Evolutionary conservation across 2,888 invertebrate species (phyloP), one percentile per base, ranked within the genome.

Genomic region (Harmothoe impar): DNA sequence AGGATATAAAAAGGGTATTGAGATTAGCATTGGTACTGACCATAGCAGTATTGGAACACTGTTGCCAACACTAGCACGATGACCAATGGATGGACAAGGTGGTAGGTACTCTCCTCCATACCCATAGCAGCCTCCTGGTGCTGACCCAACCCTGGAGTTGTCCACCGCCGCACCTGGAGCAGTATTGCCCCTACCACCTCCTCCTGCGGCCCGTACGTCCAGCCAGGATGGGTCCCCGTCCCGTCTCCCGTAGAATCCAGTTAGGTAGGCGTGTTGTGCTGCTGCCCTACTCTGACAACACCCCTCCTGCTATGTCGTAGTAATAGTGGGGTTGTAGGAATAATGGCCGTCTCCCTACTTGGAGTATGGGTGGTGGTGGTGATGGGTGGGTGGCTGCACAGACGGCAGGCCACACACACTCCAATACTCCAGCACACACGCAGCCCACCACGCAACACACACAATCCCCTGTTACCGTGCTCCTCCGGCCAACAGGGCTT

Each of bases 61-160:
- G 86, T 31, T 7, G 86, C 52, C 23, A 29, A 23, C 3, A 86
- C 86, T 25, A 86, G 54, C 86, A 86, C 86, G 33, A 86, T 52
- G 56, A 86, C 86, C 86, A 86, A 7, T 86, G 86, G 86, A 23
- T 86, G 86, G 86, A 86, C 86, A 86, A 86, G 86, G 86, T 86
- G 86, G 86, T 86, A 86, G 86, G 86, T 86, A 86, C 86, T 86
- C 86, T 29, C 86, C 54, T 86, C 86, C 86, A 86, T 54, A 86
- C 86, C 86, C 86, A 86, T 86, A 86, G 52, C 86, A 86, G 33
- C 54, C 86, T 33, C 33, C 86, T 86, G 52, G 54, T 54, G 56
- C 86, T 86, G 84, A 84, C 84, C 84, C 85, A 86, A 12, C 81
- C 81, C 35, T 81, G 81, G 81, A 81, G 81, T 81, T 81, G 35